Conservation (phyloP, 2,797 vertebrate species). For the Sphaeramia orbicularis region DNA sequence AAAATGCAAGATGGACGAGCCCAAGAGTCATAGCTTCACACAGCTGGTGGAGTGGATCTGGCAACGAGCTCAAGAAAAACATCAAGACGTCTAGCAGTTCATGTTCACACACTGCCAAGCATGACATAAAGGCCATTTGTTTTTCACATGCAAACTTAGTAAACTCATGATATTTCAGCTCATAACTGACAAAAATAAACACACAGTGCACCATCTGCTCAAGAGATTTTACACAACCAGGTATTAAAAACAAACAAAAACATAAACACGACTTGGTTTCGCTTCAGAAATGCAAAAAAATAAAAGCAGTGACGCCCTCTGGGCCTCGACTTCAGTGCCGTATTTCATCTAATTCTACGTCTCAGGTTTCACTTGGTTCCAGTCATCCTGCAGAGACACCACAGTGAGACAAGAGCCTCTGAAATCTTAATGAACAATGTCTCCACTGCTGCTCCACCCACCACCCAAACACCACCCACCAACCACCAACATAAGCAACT, state of each 20-base stretch:
- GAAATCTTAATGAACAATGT: slow-evolving; percentile 77
- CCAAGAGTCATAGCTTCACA: slow-evolving; percentile 47
- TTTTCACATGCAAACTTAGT: slow-evolving; percentile 60
- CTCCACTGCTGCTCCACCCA: slow-evolving; percentile 72
- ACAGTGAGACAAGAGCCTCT: slow-evolving; percentile 57
- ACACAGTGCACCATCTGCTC: background rate
- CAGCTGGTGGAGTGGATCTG: slow-evolving; percentile 76
- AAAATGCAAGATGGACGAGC: slow-evolving; percentile 70
- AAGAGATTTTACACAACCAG: background rate
- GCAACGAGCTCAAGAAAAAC: slow-evolving; percentile 63
- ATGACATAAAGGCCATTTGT: slow-evolving; percentile 76
- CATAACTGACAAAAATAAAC: slow-evolving; percentile 17
- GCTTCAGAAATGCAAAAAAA: slow-evolving; percentile 16
- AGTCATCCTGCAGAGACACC: slow-evolving; percentile 60
- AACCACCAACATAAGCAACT: slow-evolving; percentile 74
- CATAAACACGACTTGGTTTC: slow-evolving; percentile 14
- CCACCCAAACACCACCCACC: slow-evolving; percentile 54
- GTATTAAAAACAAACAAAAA: slow-evolving; percentile 34
- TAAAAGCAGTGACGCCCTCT: slow-evolving; percentile 7
- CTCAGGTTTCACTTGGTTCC: slow-evolving; percentile 75
- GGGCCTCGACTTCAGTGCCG: slow-evolving; percentile 21
- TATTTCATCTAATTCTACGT: slow-evolving; percentile 55
- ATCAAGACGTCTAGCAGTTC: slow-evolving; percentile 60
- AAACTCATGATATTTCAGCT: slow-evolving; percentile 31
- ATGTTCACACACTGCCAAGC: slow-evolving; percentile 60